Evolutionary conservation across 2,888 invertebrate genomes (phyloP).

Genomic region (Drosophila glabriapex): DNA sequence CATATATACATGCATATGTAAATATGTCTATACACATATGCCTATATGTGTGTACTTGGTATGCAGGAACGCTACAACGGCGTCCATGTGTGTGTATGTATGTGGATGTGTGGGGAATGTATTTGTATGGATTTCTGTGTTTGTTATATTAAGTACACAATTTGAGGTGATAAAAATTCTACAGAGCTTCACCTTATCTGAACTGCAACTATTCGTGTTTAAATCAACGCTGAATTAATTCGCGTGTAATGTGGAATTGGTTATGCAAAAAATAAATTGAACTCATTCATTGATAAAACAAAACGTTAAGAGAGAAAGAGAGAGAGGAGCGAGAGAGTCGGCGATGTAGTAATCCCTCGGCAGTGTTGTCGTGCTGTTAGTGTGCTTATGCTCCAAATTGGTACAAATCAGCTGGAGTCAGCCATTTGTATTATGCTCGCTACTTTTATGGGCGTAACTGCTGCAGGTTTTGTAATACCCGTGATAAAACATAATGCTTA

Average conservation of each 20-base stretch:
- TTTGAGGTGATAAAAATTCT: constrained; percentile 69
- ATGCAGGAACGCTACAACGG: constrained; percentile 62
- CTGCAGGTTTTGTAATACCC: constrained; percentile 10
- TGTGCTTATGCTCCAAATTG: constrained; percentile 23
- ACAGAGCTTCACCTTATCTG: constrained; percentile 17
- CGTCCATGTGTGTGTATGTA: constrained; percentile 36
- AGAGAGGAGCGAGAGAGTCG: constrained; percentile 12
- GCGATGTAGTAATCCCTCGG: constrained; percentile 60
- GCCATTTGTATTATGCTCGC: constrained; percentile 3
- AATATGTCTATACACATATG: constrained; percentile 9
- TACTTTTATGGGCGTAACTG: constrained; percentile 6
- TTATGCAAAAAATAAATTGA: constrained; percentile 28
- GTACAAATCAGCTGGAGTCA: constrained; percentile 40
- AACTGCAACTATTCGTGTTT: constrained; percentile 24
- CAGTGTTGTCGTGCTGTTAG: constrained; percentile 64
- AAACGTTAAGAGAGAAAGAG: constrained; percentile 12
- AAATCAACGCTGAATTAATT: constrained; percentile 10
- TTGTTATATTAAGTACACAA: constrained; percentile 68
- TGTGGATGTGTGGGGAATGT: constrained; percentile 18
- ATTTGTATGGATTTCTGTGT: constrained; percentile 34
- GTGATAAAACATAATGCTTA: neutral
- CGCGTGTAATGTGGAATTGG: constrained; percentile 14
- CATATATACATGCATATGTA: constrained; percentile 18
- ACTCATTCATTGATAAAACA: constrained; percentile 66
- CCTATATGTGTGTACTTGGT: constrained; percentile 33